Evolutionary conservation across 1,140 invertebrate species (phyloP).

Genomic region (Archivesica marissinica): DNA sequence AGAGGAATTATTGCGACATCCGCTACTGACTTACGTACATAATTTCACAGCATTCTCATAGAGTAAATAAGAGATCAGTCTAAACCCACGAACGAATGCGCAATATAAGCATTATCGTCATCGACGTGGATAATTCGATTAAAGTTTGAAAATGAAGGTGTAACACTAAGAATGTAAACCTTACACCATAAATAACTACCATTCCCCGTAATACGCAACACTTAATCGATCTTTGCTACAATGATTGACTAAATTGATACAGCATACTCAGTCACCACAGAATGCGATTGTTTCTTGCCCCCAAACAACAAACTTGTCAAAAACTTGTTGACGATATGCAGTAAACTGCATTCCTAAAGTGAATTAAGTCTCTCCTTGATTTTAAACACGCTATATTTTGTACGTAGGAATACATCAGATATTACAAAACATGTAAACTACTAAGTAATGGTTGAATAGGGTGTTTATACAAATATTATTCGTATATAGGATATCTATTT

Average conservation of each 20-base stretch:
- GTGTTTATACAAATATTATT: constrained; percentile 12
- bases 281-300: too few species aligned
- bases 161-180: background rate
- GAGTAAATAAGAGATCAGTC: background rate
- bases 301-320: too few species aligned
- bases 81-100: constrained; percentile 4
- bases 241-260: too few species aligned
- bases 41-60: background rate
- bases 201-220: too few species aligned
- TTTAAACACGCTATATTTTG: too few species aligned
- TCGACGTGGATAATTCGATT: constrained; percentile 24
- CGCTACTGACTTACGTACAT: background rate
- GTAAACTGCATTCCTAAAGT: too few species aligned
- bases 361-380: too few species aligned
- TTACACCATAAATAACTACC: background rate
- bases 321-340: too few species aligned
- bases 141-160: constrained; percentile 2
- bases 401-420: too few species aligned
- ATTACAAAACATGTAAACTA: too few species aligned
- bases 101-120: constrained; percentile 21
- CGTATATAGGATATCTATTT: constrained; percentile 29
- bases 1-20: constrained; percentile 14
- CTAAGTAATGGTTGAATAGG: background rate
- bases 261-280: too few species aligned
- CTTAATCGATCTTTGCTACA: too few species aligned